phyloP scores from a whole-genome alignment of 2,113 vertebrate species.

The Carassius auratus region DNA sequence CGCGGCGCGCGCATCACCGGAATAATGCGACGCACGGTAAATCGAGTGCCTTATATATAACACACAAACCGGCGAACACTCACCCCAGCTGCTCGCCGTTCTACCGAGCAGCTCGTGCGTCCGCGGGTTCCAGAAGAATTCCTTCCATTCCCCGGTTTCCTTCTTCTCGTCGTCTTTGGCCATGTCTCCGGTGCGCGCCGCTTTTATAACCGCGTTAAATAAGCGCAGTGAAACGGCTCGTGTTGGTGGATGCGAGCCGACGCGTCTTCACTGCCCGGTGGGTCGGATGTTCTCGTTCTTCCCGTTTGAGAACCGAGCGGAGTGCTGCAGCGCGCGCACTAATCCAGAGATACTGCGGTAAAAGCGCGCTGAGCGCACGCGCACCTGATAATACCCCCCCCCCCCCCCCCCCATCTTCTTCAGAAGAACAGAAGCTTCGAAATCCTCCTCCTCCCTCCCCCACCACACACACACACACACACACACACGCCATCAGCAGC shows the following conservation, averaged over 20 bases:
- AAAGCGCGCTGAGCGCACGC: conserved; percentile 55
- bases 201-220: not conserved
- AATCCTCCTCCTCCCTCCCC: not conserved
- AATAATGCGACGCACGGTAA: not conserved
- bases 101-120: conserved; percentile 87
- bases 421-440: conserved; percentile 27
- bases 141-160: conserved; percentile 75
- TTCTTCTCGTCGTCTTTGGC: conserved; percentile 75
- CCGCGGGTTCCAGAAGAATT: conserved; percentile 86
- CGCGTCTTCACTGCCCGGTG: not conserved
- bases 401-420: conserved; percentile 24
- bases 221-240: not conserved
- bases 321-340: conserved; percentile 52
- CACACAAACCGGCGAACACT: conserved; percentile 46
- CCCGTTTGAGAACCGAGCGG: conserved; percentile 18
- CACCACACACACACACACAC: not conserved
- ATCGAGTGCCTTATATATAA: not conserved
- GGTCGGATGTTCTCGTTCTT: conserved; percentile 2
- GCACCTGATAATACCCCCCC: conserved; percentile 35
- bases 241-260: not conserved
- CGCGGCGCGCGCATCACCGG: not conserved
- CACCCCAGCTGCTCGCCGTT: conserved; percentile 88
- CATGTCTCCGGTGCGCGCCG: conserved; percentile 58
- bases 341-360: conserved; percentile 65
- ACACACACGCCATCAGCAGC: not conserved